Evolutionary conservation across 2,797 vertebrate genomes (phyloP).

Genomic region (Columba guinea): DNA sequence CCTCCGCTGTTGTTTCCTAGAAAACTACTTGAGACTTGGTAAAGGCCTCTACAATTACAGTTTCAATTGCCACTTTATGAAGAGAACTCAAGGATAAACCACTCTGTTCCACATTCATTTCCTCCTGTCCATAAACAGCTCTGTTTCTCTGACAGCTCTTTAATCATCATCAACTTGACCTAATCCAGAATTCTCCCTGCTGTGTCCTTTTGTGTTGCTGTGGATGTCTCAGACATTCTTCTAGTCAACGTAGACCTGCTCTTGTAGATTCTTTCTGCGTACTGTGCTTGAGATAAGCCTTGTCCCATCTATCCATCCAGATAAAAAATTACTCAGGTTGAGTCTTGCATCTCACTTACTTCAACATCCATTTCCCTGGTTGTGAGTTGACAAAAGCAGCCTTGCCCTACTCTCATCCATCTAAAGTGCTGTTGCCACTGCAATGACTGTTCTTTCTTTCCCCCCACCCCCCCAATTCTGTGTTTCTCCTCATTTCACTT

Average conservation of each 20-base stretch:
- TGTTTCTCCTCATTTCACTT: background rate
- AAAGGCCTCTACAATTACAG: background rate
- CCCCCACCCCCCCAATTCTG: background rate
- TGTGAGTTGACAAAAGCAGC: background rate
- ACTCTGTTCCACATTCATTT: background rate
- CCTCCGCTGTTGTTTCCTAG: background rate
- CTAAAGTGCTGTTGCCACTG: background rate
- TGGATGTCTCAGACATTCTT: background rate
- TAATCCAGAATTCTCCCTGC: conserved; percentile 5
- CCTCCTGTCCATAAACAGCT: background rate
- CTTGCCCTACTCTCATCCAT: background rate
- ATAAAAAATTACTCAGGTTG: background rate
- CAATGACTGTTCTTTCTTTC: background rate
- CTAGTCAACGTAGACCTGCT: background rate
- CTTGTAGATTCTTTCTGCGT: background rate
- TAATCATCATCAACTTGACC: conserved; percentile 32
- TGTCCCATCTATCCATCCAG: background rate
- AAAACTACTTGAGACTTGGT: background rate
- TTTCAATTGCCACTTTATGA: background rate
- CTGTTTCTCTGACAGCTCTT: conserved; percentile 4
- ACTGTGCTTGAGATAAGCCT: background rate
- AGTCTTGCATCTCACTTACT: background rate
- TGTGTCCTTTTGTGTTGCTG: background rate
- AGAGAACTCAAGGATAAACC: conserved; percentile 1
- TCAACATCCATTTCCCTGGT: background rate